Percentiles rank a stretch among this genome's conserved stretches.
Conservation (phyloP, 2,113 vertebrate species). For the Grantiella picta region DNA sequence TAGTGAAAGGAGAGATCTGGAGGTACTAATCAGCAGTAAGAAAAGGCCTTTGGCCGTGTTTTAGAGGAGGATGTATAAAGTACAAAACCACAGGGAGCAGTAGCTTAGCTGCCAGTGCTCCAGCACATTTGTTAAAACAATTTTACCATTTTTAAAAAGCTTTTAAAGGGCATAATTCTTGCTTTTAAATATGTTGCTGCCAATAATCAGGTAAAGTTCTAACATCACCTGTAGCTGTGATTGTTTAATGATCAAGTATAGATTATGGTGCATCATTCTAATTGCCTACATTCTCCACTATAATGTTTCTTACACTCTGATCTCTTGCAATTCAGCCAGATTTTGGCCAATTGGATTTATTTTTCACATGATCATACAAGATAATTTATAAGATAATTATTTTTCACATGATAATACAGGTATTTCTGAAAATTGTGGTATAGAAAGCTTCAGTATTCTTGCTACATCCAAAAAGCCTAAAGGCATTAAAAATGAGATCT, state of each 20-base stretch:
- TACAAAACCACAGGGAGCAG: neutral
- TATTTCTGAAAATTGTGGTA: neutral
- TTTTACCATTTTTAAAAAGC: neutral
- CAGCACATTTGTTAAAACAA: neutral
- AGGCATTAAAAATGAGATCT: neutral
- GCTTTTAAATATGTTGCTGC: neutral
- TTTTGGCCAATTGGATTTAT: neutral
- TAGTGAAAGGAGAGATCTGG: neutral
- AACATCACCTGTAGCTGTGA: neutral
- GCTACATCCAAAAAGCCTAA: neutral
- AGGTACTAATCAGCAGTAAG: neutral
- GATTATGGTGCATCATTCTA: neutral
- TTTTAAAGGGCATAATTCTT: neutral
- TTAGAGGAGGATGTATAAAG: neutral
- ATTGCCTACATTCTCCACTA: neutral
- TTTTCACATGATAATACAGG: neutral
- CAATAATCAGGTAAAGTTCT: neutral
- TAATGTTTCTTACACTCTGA: neutral
- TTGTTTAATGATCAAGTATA: neutral
- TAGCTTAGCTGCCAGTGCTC: neutral
- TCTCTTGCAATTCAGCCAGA: neutral
- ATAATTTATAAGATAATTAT: too few relatives aligned
- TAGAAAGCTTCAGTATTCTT: neutral
- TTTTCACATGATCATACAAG: neutral
- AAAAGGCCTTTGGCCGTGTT: neutral